Evolutionary conservation across 2,113 vertebrate species (phyloP).

Genomic region (Petaurus breviceps): DNA sequence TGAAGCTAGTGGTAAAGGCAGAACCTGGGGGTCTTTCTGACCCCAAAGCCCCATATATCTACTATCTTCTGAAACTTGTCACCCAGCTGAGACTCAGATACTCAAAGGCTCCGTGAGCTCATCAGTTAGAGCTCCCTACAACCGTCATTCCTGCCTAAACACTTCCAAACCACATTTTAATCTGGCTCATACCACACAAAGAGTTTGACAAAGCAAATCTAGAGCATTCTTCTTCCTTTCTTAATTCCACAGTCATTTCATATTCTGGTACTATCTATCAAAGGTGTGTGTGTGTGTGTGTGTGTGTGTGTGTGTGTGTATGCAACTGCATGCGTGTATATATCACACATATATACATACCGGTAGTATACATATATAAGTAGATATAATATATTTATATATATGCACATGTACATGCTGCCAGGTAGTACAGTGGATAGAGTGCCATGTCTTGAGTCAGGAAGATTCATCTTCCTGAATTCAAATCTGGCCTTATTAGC

Average conservation of each 20-base stretch:
- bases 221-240: background rate
- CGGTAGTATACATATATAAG: background rate
- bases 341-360: background rate
- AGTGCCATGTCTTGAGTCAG: background rate
- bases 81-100: background rate
- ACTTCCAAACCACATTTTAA: background rate
- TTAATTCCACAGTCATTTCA: background rate
- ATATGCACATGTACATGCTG: background rate
- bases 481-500: background rate
- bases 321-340: background rate
- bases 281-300: background rate
- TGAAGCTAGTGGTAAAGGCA: background rate
- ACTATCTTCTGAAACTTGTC: background rate
- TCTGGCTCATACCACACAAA: background rate
- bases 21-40: background rate
- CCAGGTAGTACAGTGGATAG: background rate
- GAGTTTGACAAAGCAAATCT: background rate
- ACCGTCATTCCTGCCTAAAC: background rate
- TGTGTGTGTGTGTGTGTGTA: background rate
- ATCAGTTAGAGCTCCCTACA: background rate
- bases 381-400: background rate
- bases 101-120: background rate
- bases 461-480: background rate
- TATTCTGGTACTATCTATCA: background rate
- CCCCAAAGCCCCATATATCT: background rate